Base-by-base conservation (phyloP, 2,888 invertebrate genomes). In the Leptopilina drosophilae region DNA sequence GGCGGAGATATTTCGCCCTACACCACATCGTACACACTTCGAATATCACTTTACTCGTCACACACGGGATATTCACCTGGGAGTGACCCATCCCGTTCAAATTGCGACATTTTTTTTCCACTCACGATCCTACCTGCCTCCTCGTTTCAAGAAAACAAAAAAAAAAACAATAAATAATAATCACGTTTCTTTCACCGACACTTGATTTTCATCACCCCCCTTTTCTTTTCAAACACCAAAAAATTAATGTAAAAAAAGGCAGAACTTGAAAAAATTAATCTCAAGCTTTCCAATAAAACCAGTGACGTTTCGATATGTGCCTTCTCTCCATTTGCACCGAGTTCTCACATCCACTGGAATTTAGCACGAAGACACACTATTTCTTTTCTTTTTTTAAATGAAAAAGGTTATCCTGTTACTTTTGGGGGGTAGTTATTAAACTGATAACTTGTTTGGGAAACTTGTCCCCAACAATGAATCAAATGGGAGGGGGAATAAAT, bases 11-110 rank as follows among this genome's bases (percentile, higher is more conserved):
- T 82, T 86, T 84, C 85, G 87, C 86, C 87, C 87, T 83, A 89
- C 88, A 87, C 89, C 89, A 90, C 90, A 90, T 90, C 89, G 89
- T 89, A 89, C 85, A 88, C 84, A 88, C 88, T 87, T 82, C 77
- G 79, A 81, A 80, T 82, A 82, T 67, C 81, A 82, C 81, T 83
- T 85, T 85, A 87, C 88, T 88, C 88, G 86, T 87, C 85, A 88
- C 89, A 88, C 86, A 85, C 87, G 85, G 79, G 85, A 80, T 49
- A 76, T 85, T 73, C 73, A 73, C 64, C 64, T 80, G 81, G 78
- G 82, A 79, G 77, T 79, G 81, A 81, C 81, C 81, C 83, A 84
- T 85, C 82, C 82, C 84, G 84, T 84, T 80, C 81, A 80, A 66
- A 80, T 81, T 77, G 56, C 46, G 80, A 80, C 80, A 83, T 82